Percentiles rank a stretch among this genome's conserved stretches.
These are phyloP conservation scores for Norana najaformis DNA, from an alignment of 2,888 invertebrate species.

Conservation along the genomic window DNA sequence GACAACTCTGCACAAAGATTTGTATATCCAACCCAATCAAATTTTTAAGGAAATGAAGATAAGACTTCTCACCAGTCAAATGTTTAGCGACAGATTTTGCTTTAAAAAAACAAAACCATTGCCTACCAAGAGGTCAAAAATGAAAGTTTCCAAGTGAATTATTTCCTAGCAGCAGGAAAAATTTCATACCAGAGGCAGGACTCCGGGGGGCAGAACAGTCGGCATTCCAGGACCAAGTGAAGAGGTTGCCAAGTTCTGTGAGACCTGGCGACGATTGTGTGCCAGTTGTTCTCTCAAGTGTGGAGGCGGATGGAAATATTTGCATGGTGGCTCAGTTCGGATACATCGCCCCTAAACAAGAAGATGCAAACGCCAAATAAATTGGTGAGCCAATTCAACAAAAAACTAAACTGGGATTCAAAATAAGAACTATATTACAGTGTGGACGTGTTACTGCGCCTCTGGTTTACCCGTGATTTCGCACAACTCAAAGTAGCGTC, in stretches of 20 bases:
- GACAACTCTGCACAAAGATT: neutral
- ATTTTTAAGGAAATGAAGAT: neutral
- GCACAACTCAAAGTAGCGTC: no score
- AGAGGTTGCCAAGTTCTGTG: constrained; percentile 7
- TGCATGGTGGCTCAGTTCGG: constrained; percentile 71
- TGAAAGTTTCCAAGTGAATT: no score
- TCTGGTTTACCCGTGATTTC: no score
- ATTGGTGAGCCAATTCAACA: neutral
- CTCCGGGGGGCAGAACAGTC: constrained; percentile 1
- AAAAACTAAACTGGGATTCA: no score
- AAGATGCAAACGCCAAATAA: neutral
- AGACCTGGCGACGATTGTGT: neutral
- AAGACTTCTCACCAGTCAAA: no score
- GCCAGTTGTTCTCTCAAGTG: constrained; percentile 82
- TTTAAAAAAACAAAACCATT: neutral
- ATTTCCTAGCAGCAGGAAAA: neutral
- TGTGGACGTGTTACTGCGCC: no score
- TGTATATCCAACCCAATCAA: neutral
- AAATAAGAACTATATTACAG: no score
- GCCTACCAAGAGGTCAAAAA: neutral
- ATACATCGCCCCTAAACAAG: constrained; percentile 68
- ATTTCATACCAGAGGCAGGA: constrained; percentile 15
- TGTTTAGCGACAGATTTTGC: neutral
- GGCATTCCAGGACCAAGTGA: constrained; percentile 19
- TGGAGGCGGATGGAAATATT: constrained; percentile 99